Base-by-base conservation (phyloP, 2,113 vertebrate genomes). In the Alces alces region DNA sequence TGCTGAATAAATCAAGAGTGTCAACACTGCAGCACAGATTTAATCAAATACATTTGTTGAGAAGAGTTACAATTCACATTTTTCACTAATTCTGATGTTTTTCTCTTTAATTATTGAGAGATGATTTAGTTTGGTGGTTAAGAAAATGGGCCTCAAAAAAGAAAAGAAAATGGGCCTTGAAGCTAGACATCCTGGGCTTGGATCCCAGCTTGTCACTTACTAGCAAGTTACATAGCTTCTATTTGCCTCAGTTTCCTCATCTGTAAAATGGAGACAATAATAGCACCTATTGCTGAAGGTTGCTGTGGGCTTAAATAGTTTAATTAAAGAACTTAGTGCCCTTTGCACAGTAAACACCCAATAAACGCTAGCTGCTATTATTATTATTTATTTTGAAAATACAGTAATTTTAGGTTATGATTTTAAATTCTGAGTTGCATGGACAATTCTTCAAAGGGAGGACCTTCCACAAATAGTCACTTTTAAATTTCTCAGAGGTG, bases 1-100 rank as follows among this genome's bases (percentile, higher is more conserved):
- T 97, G 54, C 21, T 86, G 58, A 95, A n/a, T 94, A 47, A 97
- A 36, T 88, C 47, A 91, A 19, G 28, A 84, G 73, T 78, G 36
- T 76, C n/a, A 92, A 9, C 33, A 82, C 57, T 78, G 50, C 64
- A 94, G 54, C 33, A n/a, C 33, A 43, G 76, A 6, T 80, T 45
- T 82, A 66, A 60, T 43, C 57, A 90, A 52, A 79, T 39, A 30
- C 25, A 70, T 89, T 94, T 97, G 60, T 88, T 95, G 39, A 91
- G 55, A 93, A 91, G 64, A 60, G 78, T 86, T 84, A 11, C 43
- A 86, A 45, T 66, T 64, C 47, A 58, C 43, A 78, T 85, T 80
- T 96, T 93, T 86, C 33, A 79, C 17, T 86, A 91, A 85, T 64
- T 87, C 14, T 95, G 43, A 76, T 95, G 36, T 25, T 50, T 91